Evolutionary conservation across 2,888 invertebrate genomes (phyloP), one percentile per base, ranked within the genome.

Genomic region (Psylliodes chrysocephalus): DNA sequence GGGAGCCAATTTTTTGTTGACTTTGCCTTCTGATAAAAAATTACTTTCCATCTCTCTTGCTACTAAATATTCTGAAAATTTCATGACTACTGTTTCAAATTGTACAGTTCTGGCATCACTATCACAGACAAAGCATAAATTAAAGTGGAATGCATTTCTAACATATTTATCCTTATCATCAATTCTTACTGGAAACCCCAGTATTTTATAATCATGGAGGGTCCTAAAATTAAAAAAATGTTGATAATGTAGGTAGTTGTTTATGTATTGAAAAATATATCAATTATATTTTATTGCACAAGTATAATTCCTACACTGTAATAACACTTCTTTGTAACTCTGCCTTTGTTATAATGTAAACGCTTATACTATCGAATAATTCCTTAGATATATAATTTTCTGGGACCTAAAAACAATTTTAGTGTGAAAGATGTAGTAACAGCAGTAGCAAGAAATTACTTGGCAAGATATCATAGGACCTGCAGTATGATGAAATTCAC

Each of bases 281-380:
- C n/a, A 35, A n/a, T 35, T 14, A 35, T 12, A 35, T 4, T n/a
- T 14, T 14, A 15, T 33, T 14, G 14, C 15, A 8, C 12, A 14
- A 8, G 10, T 2, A 38, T 53, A 53, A 57, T 22, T 33, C 91
- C 87, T 87, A 94, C 89, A 97, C 92, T 5, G 96, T 96, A 79
- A 98, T 91, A 6, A 94, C 91, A 78, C 94, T 93, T 71, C 92
- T 87, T 78, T 95, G 93, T 30, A 98, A 86, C 77, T 96, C 94
- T 22, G 92, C 92, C 82, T 97, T 98, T 2, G 97, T 96, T 78
- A 98, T 98, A 69, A 98, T 95, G 79, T 95, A 98, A 18, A 93
- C 94, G 79, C 93, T 95, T 61, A 97, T 91, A 63, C 94, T 91
- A 85, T 97, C 96, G 85, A 98, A 97, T 15, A 92, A 87, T 76